phyloP scores from a whole-genome alignment of 2,888 invertebrate genomes.

The Calliopum simillimum region DNA sequence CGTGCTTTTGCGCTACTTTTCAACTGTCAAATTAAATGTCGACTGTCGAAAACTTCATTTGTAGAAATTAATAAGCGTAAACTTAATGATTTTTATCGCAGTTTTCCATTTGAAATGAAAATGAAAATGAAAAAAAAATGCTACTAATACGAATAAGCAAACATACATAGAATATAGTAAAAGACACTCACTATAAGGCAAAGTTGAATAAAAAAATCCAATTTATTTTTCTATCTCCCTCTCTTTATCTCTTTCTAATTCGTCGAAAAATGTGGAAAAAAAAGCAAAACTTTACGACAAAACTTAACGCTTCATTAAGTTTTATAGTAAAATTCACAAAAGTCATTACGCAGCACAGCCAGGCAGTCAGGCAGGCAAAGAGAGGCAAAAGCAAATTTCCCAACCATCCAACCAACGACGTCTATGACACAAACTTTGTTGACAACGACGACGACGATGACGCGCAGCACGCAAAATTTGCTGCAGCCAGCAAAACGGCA shows the following conservation, averaged over 20 bases:
- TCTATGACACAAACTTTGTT: too few species aligned
- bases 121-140: neutral
- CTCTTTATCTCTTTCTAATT: neutral
- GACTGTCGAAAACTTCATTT: conserved; percentile 2
- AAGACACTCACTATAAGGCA: too few species aligned
- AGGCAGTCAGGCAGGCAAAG: neutral
- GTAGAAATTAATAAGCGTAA: conserved; percentile 13
- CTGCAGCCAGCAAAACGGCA: too few species aligned
- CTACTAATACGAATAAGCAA: too few species aligned
- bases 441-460: too few species aligned
- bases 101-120: neutral
- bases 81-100: conserved; percentile 10
- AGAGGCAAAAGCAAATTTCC: too few species aligned
- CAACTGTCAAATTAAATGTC: neutral
- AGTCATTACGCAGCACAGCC: neutral
- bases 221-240: neutral
- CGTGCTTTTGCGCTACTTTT: neutral
- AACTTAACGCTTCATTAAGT: conserved; percentile 30
- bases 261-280: neutral
- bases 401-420: too few species aligned
- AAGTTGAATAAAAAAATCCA: neutral
- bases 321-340: conserved; percentile 26
- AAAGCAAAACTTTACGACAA: conserved; percentile 10
- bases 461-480: too few species aligned
- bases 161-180: too few species aligned